Evolutionary conservation across 2,888 invertebrate genomes (phyloP).

Genomic region (Melieria picta): DNA sequence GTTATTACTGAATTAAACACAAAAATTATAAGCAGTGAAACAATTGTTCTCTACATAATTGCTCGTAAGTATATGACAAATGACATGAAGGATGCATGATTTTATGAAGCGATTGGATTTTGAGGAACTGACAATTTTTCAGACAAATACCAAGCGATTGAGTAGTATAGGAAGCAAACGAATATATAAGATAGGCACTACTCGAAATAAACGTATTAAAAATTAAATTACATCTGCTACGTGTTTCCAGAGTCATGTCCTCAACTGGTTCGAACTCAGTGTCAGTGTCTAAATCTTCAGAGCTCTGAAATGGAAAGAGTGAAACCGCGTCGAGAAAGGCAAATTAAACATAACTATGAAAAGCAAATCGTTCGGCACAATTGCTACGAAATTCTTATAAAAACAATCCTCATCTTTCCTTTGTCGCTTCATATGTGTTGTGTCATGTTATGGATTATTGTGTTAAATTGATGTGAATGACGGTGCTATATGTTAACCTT

Average conservation of each 20-base stretch:
- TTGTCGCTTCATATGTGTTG: constrained; percentile 22
- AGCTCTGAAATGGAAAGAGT: constrained; percentile 67
- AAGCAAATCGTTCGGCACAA: neutral
- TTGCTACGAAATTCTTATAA: neutral
- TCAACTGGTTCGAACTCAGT: constrained; percentile 77
- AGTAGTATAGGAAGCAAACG: neutral
- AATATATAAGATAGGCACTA: constrained; percentile 29
- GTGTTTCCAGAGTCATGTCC: constrained; percentile 75
- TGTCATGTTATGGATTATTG: constrained; percentile 25
- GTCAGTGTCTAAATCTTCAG: constrained; percentile 75
- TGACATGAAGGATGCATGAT: neutral
- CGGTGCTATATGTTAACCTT: constrained; percentile 31
- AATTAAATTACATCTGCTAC: constrained; percentile 70
- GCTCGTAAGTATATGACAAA: neutral
- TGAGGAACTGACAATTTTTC: constrained; percentile 25
- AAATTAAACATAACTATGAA: constrained; percentile 33
- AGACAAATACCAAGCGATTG: constrained; percentile 30
- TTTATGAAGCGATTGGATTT: neutral
- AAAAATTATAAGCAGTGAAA: constrained; percentile 2
- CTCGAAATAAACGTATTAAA: constrained; percentile 27
- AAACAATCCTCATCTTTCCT: constrained; percentile 13
- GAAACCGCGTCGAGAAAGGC: constrained; percentile 29
- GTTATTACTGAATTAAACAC: neutral
- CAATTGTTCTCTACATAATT: neutral
- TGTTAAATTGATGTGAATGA: constrained; percentile 2